Conservation (phyloP, 1,140 invertebrate species). For the Zaprionus ornatus region DNA sequence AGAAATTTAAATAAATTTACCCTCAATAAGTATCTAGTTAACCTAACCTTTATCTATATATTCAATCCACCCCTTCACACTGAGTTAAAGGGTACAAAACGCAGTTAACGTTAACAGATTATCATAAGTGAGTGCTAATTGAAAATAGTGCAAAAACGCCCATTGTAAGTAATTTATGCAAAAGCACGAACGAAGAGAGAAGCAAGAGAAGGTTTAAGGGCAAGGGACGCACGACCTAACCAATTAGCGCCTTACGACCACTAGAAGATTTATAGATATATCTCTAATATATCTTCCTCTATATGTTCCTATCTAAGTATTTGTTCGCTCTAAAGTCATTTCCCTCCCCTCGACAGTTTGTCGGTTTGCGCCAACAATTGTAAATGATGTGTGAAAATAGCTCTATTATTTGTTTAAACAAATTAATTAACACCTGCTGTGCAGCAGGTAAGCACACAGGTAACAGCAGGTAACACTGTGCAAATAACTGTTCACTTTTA, state of each 20-base stretch:
- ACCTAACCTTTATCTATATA: fast-evolving
- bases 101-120: neutral
- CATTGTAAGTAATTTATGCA: conserved; percentile 6
- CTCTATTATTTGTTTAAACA: conserved; percentile 47
- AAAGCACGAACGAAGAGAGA: conserved; percentile 1
- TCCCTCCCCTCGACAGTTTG: neutral
- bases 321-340: neutral
- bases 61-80: neutral
- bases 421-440: conserved; percentile 74
- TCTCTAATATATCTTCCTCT: neutral
- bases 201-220: neutral
- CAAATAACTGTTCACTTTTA: conserved; percentile 46
- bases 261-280: neutral
- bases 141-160: neutral
- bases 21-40: no score
- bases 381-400: conserved; percentile 31
- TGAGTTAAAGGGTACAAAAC: neutral
- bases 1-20: no score
- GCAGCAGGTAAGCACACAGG: conserved; percentile 36
- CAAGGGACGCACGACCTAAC: neutral
- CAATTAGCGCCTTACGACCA: neutral
- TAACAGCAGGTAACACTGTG: conserved; percentile 15
- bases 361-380: conserved; percentile 14
- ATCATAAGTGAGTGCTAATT: conserved; percentile 9
- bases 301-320: neutral